These are phyloP conservation scores for Cyclophora punctaria DNA, from an alignment of 2,888 invertebrate genomes.

Conservation along the genomic window DNA sequence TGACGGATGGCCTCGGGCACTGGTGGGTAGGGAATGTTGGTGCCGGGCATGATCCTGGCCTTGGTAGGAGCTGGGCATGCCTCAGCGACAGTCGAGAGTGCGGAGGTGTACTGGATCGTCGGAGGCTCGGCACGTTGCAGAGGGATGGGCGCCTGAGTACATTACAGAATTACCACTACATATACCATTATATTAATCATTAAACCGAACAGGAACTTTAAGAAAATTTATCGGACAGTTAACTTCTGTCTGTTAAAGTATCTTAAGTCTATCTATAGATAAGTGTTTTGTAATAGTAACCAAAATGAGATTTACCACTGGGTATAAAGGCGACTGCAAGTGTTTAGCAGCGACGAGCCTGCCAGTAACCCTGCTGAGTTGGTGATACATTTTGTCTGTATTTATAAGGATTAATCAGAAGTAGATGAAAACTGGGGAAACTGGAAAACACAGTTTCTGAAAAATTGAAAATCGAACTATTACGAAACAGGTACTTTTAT, in stretches of 20 bases:
- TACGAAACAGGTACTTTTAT: slow-evolving; percentile 63
- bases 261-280: too few species aligned
- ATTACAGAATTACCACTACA: slow-evolving; percentile 11
- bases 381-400: slow-evolving; percentile 58
- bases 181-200: not conserved
- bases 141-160: slow-evolving; percentile 53
- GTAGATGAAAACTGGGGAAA: slow-evolving; percentile 7
- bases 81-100: slow-evolving; percentile 59
- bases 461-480: slow-evolving; percentile 37
- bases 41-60: slow-evolving; percentile 53
- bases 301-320: slow-evolving; percentile 48
- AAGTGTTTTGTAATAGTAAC: slow-evolving; percentile 1
- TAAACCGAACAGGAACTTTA: too few species aligned
- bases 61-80: slow-evolving; percentile 46
- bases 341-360: slow-evolving; percentile 55
- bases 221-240: too few species aligned
- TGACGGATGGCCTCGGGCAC: slow-evolving; percentile 48
- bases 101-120: slow-evolving; percentile 50
- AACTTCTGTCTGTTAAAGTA: too few species aligned
- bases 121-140: slow-evolving; percentile 64
- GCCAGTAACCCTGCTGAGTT: slow-evolving; percentile 59
- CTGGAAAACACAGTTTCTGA: slow-evolving; percentile 17
- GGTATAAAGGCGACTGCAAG: slow-evolving; percentile 62
- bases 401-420: too few species aligned
- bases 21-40: slow-evolving; percentile 54